A percentile compares a stretch with the other conserved stretches of the same genome.
These are phyloP conservation scores for Balanococcus diminutus DNA, from an alignment of 2,888 invertebrate species.

Conservation along the genomic window DNA sequence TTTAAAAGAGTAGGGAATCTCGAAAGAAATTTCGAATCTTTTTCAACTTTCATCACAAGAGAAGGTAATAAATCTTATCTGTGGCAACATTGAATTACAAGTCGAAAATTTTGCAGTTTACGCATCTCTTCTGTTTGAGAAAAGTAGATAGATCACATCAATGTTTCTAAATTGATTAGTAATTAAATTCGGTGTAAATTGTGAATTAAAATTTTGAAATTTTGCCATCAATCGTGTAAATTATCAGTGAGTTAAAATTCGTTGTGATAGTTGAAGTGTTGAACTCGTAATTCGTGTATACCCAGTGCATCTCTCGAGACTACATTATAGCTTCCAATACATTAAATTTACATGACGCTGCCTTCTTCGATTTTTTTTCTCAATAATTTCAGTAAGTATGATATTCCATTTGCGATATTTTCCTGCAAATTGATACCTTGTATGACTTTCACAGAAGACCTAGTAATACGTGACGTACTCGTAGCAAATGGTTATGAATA, in stretches of 20 bases:
- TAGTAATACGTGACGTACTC: not conserved
- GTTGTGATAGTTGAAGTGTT: not conserved
- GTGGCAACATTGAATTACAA: not conserved
- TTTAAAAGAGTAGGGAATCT: too few species aligned
- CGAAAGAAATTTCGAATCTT: not conserved
- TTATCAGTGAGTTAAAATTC: not conserved
- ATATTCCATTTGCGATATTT: not conserved
- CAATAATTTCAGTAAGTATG: conserved; percentile 21
- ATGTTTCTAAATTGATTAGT: conserved; percentile 25
- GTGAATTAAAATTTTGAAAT: not conserved
- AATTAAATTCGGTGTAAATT: not conserved
- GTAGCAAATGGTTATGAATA: not conserved
- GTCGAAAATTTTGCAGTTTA: conserved; percentile 32
- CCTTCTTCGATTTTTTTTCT: not conserved
- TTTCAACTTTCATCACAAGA: not conserved
- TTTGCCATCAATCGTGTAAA: not conserved
- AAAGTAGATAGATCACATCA: conserved; percentile 34
- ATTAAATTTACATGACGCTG: conserved; percentile 28
- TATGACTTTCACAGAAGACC: not conserved
- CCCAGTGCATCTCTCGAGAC: not conserved
- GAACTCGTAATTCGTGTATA: not conserved
- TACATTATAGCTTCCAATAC: not conserved
- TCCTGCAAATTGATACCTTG: not conserved
- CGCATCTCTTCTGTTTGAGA: conserved; percentile 19
- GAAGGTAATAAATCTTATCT: not conserved